Evolutionary conservation across 30 jellyfish, hydroid and myxozoan genomes (phyloP).

Genomic region (Aurelia sp.): DNA sequence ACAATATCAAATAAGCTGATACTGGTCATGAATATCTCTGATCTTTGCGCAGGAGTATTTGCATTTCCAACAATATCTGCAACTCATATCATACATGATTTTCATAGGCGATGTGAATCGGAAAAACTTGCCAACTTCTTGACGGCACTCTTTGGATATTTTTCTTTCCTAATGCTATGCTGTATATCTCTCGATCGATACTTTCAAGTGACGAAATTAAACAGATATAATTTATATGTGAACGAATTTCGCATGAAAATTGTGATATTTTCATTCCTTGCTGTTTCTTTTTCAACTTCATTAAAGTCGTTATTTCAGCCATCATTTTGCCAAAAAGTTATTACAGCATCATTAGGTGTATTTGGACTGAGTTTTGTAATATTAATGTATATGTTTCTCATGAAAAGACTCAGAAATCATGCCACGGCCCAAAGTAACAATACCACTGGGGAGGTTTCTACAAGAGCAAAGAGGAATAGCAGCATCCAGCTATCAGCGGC

Average conservation of each 20-base stretch:
- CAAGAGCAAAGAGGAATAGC: constrained; percentile 8
- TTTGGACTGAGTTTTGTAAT: background rate
- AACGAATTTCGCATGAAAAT: constrained; percentile 50
- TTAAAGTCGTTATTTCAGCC: background rate
- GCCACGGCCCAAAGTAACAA: background rate
- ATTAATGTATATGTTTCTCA: background rate
- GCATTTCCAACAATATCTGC: constrained; percentile 12
- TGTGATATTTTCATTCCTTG: constrained; percentile 8
- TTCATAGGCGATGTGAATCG: constrained; percentile 12
- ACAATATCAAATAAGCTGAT: constrained; percentile 44
- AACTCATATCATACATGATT: background rate
- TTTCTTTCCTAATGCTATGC: constrained; percentile 45
- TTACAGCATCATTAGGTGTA: background rate
- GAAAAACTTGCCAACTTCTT: constrained; percentile 6
- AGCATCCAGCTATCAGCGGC: constrained; percentile 55
- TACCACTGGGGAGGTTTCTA: background rate
- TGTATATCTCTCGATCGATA: constrained; percentile 42
- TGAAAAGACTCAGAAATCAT: background rate
- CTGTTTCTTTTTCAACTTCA: background rate
- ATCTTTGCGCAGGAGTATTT: constrained; percentile 47
- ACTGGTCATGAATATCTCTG: constrained; percentile 55
- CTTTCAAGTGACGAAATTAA: constrained; percentile 42
- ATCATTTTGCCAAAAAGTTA: constrained; percentile 12
- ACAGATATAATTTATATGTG: constrained; percentile 44
- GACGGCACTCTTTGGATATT: constrained; percentile 37